phyloP scores from a whole-genome alignment of 2,797 vertebrate species.

The Danio aesculapii region DNA sequence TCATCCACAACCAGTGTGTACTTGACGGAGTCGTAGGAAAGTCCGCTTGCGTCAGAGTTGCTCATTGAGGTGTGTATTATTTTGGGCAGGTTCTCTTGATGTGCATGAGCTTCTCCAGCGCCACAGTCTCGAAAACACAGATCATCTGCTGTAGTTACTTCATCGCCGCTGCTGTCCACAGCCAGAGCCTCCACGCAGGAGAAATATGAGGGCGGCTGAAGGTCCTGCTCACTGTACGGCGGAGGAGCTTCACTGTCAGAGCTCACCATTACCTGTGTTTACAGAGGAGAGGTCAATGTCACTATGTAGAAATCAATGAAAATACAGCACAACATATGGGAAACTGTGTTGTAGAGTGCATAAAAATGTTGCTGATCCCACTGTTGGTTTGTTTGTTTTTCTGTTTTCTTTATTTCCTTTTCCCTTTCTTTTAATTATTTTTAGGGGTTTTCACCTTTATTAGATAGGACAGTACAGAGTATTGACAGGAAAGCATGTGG shows the following conservation, averaged over 20 bases:
- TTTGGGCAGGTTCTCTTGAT: not conserved
- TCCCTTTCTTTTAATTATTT: too few species aligned
- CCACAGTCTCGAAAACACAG: constrained; percentile 67
- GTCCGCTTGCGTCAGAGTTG: constrained; percentile 91
- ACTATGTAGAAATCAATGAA: too few species aligned
- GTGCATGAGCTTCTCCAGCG: constrained; percentile 60
- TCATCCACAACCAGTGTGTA: constrained; percentile 97
- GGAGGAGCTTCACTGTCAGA: constrained; percentile 92
- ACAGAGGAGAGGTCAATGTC: too few species aligned
- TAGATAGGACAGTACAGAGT: too few species aligned
- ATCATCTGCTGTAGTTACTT: constrained; percentile 71
- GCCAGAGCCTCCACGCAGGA: constrained; percentile 73
- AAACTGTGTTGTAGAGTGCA: too few species aligned
- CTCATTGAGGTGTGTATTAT: constrained; percentile 77
- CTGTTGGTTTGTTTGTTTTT: too few species aligned
- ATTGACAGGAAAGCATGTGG: too few species aligned
- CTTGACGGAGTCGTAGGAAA: constrained; percentile 97
- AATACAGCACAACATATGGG: too few species aligned
- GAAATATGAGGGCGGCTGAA: constrained; percentile 76
- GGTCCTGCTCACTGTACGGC: constrained; percentile 87
- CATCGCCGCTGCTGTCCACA: constrained; percentile 67
- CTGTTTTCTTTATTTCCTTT: too few species aligned
- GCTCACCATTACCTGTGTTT: constrained; percentile 66
- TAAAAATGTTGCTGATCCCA: too few species aligned
- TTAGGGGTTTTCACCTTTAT: too few species aligned